phyloP scores from a whole-genome alignment of 2,113 vertebrate genomes.

The Sylvia atricapilla region DNA sequence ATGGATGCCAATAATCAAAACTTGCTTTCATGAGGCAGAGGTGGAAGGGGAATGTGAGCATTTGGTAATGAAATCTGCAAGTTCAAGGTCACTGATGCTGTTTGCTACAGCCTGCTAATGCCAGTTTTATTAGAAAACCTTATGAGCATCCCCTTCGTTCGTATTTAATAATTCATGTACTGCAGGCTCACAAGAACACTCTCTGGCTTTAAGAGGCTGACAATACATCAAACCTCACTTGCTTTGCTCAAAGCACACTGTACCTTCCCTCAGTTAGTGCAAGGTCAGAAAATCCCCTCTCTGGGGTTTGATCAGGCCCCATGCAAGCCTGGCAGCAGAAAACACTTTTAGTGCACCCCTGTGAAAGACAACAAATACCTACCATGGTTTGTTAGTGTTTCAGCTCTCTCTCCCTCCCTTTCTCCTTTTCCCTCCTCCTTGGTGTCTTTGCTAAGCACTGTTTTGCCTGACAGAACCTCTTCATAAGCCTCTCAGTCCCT shows the following conservation, averaged over 20 bases:
- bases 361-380: conserved; percentile 32
- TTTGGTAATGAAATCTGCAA: conserved; percentile 26
- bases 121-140: conserved; percentile 77
- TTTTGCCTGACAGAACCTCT: conserved; percentile 81
- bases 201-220: conserved; percentile 61
- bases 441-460: conserved; percentile 80
- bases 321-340: neutral
- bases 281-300: conserved; percentile 45
- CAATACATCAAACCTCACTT: conserved; percentile 72
- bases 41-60: neutral
- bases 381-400: conserved; percentile 80
- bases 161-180: conserved; percentile 80
- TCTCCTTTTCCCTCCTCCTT: conserved; percentile 77
- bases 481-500: conserved; percentile 88
- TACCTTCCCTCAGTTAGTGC: neutral
- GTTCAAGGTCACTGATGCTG: conserved; percentile 64
- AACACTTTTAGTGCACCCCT: neutral
- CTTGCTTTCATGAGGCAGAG: neutral
- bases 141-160: conserved; percentile 64
- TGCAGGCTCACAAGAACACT: conserved; percentile 69
- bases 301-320: neutral
- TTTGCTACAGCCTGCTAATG: conserved; percentile 47
- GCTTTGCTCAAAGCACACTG: conserved; percentile 38
- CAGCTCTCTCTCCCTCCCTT: conserved; percentile 67
- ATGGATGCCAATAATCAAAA: neutral